Base-by-base conservation (phyloP, 2,888 invertebrate species). In the Melinaea menophilus region DNA sequence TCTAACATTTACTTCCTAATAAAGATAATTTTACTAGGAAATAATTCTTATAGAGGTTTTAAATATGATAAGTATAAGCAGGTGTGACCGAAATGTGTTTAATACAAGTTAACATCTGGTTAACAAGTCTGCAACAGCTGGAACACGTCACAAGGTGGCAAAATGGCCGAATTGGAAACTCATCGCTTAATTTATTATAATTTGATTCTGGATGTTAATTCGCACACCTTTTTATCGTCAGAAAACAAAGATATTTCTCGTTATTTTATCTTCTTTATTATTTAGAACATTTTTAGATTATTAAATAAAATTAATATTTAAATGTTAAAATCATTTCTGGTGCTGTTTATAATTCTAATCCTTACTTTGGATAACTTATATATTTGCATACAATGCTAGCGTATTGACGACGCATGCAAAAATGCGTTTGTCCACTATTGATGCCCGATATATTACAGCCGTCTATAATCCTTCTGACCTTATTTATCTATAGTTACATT, bases 341-440 rank as follows among this genome's bases (percentile, higher is more conserved):
- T 48, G 61, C 63, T 59, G 59, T 67, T 64, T 61, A 68, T 77
- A 77, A 79, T 80, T 77, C 73, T 75, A 78, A 78, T 73, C 66
- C 63, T 60, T 58, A 64, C 66, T 71, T 75, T 77, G 75, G 76
- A 78, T 77, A 71, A 77, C 78, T 77, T 63, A 79, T 76, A 65
- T 62, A 72, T 86, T 87, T 80, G 84, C 86, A 86, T 87, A 85
- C 86, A 86, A 86, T 86, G 68, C 69, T 71, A 74, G 68, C 73
- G 63, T 65, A 72, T 66, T 75, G 76, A 73, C 65, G 64, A 74
- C 70, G 77, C 86, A 84, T 86, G 87, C 82, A 82, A 79, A 82
- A 80, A 86, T 85, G 85, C 77, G 78, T 73, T 9, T 9, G 41
- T 41, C 7, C 64, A 66, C 67, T 71, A 75, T 70, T 64, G 66